phyloP scores from a whole-genome alignment of 64 coral and sea anemone genomes.

The Stylophora pistillata region DNA sequence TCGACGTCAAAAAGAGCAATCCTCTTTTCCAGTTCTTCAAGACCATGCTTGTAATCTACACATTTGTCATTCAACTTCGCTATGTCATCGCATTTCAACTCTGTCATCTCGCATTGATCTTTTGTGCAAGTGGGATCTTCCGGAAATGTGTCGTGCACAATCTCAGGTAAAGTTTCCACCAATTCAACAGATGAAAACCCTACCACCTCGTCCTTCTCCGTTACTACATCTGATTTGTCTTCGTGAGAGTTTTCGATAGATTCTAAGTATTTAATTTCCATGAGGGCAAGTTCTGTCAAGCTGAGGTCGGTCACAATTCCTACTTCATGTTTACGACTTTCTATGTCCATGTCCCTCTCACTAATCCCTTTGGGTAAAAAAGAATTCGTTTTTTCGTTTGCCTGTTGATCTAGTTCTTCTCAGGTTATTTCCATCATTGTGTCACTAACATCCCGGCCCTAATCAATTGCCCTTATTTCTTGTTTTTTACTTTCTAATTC shows the following conservation, averaged over 20 bases:
- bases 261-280: conserved; percentile 50
- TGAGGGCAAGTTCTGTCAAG: conserved; percentile 47
- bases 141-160: conserved; percentile 42
- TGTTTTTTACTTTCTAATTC: conserved; percentile 41
- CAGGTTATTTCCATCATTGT: conserved; percentile 59
- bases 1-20: neutral
- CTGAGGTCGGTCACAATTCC: conserved; percentile 52
- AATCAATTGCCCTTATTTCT: neutral
- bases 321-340: neutral
- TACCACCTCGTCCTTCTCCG: neutral
- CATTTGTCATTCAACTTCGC: conserved; percentile 25
- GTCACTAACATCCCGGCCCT: neutral
- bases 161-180: conserved; percentile 31
- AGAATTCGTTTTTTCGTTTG: neutral
- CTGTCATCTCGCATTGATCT: conserved; percentile 54
- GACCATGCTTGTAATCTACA: conserved; percentile 1
- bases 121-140: neutral
- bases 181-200: neutral
- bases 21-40: conserved; percentile 42
- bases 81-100: conserved; percentile 56
- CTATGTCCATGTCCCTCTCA: neutral
- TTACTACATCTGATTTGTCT: neutral
- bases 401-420: conserved; percentile 37
- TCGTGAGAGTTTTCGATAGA: conserved; percentile 17
- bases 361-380: neutral